These are phyloP conservation scores for Creontiades dilutus DNA, from an alignment of 2,888 invertebrate genomes.

Conservation along the genomic window DNA sequence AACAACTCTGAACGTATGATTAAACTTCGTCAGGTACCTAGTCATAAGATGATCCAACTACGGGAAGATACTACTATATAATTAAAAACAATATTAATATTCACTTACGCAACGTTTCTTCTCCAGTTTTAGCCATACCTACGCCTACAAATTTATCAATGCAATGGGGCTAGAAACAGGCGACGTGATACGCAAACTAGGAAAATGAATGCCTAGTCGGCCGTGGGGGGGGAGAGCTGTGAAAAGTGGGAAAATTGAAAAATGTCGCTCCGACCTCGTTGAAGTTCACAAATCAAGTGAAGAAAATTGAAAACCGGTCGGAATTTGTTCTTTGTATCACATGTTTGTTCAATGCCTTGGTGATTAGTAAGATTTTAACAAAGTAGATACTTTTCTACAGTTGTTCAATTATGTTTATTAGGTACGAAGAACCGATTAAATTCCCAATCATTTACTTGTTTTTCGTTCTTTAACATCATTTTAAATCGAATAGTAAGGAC, in stretches of 20 bases:
- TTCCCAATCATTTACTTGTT: too few species aligned
- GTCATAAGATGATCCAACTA: too few species aligned
- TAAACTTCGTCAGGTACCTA: too few species aligned
- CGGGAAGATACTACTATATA: too few species aligned
- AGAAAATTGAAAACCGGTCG: constrained; percentile 1
- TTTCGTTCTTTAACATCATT: too few species aligned
- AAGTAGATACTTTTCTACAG: too few species aligned
- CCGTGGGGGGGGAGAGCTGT: constrained; percentile 65
- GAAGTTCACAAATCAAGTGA: constrained; percentile 50
- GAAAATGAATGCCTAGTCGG: constrained; percentile 47
- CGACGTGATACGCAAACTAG: constrained; percentile 39
- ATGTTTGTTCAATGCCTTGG: constrained; percentile 42
- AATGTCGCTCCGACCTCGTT: constrained; percentile 46
- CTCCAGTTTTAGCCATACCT: constrained; percentile 54
- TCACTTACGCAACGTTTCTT: constrained; percentile 60
- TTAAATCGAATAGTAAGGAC: too few species aligned
- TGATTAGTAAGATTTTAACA: background rate
- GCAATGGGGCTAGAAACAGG: background rate
- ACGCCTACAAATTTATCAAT: constrained; percentile 43
- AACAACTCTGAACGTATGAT: too few species aligned
- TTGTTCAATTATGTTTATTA: too few species aligned
- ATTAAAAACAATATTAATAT: too few species aligned
- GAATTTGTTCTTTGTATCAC: constrained; percentile 11
- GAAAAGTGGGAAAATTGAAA: constrained; percentile 61
- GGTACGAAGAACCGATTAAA: too few species aligned